Evolutionary conservation across 1,140 invertebrate species (phyloP).

Genomic region (Vollenhovia emeryi): DNA sequence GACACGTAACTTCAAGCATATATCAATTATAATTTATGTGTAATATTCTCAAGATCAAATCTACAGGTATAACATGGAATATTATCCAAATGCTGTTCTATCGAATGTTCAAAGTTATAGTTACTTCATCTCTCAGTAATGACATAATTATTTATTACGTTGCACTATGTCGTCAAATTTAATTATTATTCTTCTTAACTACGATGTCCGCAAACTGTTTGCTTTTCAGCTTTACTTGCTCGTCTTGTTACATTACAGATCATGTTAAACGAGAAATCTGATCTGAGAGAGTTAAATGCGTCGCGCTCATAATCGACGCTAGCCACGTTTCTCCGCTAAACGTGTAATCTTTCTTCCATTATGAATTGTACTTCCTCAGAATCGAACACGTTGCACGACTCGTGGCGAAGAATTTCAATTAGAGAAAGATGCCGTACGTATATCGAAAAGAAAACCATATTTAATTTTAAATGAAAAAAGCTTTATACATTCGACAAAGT

Average conservation of each 20-base stretch:
- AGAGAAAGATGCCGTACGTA: background rate
- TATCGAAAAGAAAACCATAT: background rate
- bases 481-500: background rate
- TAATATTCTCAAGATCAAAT: background rate
- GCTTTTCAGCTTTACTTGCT: background rate
- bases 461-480: background rate
- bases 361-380: constrained; percentile 16
- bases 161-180: background rate
- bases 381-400: background rate
- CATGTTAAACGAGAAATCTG: constrained; percentile 5
- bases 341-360: constrained; percentile 19
- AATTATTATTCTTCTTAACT: background rate
- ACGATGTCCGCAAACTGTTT: background rate
- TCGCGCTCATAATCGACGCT: constrained; percentile 17
- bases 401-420: constrained; percentile 43
- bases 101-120: background rate
- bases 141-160: background rate
- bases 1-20: background rate
- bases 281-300: background rate
- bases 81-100: too few species aligned
- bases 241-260: background rate
- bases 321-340: constrained; percentile 34
- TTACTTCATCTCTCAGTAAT: background rate
- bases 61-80: background rate
- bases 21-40: background rate